These are phyloP conservation scores for Paguma larvata DNA, from an alignment of 2,797 vertebrate genomes.

Conservation along the genomic window DNA sequence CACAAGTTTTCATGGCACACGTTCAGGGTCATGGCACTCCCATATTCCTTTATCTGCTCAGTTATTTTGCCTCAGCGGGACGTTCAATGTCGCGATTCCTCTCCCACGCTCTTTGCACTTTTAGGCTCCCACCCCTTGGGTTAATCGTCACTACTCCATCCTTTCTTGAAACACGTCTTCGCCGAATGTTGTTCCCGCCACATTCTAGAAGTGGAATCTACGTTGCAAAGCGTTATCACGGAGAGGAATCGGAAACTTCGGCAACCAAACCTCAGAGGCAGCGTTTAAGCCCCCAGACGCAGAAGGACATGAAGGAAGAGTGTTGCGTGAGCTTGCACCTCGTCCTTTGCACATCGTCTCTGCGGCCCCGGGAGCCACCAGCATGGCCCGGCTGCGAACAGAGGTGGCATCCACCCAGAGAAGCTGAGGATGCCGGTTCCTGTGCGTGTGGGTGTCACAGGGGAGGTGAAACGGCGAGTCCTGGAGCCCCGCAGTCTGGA, in stretches of 20 bases:
- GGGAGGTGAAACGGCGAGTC: not conserved
- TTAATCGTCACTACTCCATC: not conserved
- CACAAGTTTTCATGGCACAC: not conserved
- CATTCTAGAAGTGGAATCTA: accelerated
- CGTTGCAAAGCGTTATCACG: accelerated
- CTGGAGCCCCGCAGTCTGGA: not conserved
- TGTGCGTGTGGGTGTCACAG: too few relatives aligned
- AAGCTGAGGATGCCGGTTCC: too few relatives aligned
- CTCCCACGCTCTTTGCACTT: not conserved
- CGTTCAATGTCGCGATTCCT: accelerated
- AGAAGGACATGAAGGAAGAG: too few relatives aligned
- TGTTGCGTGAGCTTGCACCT: not conserved
- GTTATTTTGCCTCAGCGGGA: too few relatives aligned
- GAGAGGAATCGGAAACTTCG: not conserved
- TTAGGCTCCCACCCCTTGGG: accelerated
- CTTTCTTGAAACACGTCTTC: accelerated
- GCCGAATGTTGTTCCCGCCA: accelerated
- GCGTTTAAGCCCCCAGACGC: too few relatives aligned
- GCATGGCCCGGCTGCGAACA: not conserved
- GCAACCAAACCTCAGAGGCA: too few relatives aligned
- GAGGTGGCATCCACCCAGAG: too few relatives aligned
- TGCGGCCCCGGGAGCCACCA: accelerated
- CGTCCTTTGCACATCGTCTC: not conserved
- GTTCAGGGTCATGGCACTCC: not conserved
- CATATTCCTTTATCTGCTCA: accelerated